Percentiles rank a stretch among this genome's conserved stretches.
Evolutionary conservation across 2,113 vertebrate species (phyloP).

Genomic region (Haemorhous mexicanus): DNA sequence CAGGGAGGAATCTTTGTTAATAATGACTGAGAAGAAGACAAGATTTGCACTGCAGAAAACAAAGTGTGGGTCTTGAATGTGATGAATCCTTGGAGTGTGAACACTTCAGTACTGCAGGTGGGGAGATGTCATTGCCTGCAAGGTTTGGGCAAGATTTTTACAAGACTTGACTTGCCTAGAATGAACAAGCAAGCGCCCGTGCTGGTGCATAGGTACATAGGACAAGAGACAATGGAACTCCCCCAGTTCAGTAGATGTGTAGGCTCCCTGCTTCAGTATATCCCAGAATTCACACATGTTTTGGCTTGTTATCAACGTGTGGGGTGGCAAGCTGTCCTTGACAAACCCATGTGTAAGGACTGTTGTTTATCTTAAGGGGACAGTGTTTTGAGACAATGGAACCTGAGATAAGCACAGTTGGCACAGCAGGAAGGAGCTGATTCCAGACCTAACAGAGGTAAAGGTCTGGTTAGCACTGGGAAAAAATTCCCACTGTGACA

Average conservation of each 20-base stretch:
- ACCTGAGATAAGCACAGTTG: neutral
- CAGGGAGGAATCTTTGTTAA: neutral
- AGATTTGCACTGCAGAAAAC: neutral
- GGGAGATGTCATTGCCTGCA: neutral
- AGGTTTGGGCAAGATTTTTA: neutral
- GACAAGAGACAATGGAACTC: neutral
- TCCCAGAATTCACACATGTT: neutral
- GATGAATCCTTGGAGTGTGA: neutral
- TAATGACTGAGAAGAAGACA: neutral
- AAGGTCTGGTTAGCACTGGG: neutral
- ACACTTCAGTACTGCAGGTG: neutral
- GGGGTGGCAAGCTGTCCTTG: neutral
- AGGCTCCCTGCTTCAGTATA: neutral
- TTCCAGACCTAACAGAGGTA: neutral
- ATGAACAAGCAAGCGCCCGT: neutral
- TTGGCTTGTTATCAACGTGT: fast-evolving
- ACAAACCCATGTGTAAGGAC: neutral
- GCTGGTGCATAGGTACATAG: neutral
- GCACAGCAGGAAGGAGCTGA: neutral
- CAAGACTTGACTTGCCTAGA: neutral
- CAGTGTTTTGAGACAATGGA: neutral
- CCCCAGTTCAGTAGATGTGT: neutral
- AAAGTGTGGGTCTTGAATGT: neutral
- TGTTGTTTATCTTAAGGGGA: neutral
- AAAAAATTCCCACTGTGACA: neutral